phyloP scores from a whole-genome alignment of 2,113 vertebrate genomes.

The Acanthisitta chloris region DNA sequence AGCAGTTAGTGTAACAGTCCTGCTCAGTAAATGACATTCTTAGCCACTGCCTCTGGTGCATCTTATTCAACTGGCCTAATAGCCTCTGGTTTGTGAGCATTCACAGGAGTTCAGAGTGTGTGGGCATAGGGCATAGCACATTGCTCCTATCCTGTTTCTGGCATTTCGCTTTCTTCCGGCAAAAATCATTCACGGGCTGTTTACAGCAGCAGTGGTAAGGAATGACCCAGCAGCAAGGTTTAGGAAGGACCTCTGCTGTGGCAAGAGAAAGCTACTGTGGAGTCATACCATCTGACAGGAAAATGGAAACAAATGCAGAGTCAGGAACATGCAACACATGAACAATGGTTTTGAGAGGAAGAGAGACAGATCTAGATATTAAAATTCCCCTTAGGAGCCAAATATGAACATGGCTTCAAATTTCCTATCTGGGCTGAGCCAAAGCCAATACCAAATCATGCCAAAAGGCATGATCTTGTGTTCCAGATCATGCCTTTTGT shows the following conservation, averaged over 20 bases:
- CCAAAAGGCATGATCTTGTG: no score
- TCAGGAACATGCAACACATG: background rate
- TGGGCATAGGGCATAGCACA: background rate
- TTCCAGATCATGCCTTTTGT: background rate
- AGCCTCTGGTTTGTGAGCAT: background rate
- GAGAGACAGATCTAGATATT: background rate
- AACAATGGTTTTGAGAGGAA: background rate
- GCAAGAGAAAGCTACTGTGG: background rate
- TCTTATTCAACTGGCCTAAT: background rate
- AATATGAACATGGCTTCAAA: background rate
- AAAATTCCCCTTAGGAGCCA: background rate
- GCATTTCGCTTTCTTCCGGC: background rate
- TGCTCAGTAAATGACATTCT: background rate
- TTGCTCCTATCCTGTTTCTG: background rate
- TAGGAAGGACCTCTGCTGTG: background rate
- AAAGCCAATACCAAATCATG: background rate
- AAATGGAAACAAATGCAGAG: background rate
- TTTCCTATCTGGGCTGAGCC: background rate
- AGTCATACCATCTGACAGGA: background rate
- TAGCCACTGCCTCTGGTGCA: background rate
- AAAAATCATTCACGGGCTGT: background rate
- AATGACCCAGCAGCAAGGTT: background rate
- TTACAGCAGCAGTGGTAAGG: background rate
- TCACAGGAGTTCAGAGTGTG: background rate
- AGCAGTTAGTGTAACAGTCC: background rate